Percentiles rank a stretch among this genome's conserved stretches.
Evolutionary conservation across 1,140 invertebrate genomes (phyloP).

Genomic region (Polypedilum pembai): DNA sequence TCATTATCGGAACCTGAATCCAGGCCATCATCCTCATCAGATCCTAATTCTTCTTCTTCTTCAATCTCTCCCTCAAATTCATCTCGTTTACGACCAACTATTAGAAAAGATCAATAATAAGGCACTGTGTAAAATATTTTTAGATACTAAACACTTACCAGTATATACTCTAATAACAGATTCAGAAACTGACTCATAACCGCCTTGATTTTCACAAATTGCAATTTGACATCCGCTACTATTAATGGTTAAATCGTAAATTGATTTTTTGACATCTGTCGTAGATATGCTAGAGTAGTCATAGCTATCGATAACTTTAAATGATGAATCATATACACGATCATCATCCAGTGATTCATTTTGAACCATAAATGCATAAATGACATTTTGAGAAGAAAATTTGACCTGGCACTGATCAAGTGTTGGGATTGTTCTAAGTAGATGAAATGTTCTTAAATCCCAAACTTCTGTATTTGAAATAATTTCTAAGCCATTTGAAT

Average conservation of each 20-base stretch:
- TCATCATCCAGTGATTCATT: constrained; percentile 43
- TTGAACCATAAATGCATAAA: constrained; percentile 50
- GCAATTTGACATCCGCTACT: constrained; percentile 71
- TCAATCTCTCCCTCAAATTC: constrained; percentile 50
- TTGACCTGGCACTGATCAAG: constrained; percentile 80
- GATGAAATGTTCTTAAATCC: constrained; percentile 91
- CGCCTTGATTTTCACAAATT: constrained; percentile 72
- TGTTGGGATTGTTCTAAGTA: constrained; percentile 86
- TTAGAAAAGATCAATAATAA: constrained; percentile 32
- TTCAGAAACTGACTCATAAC: constrained; percentile 69
- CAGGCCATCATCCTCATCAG: constrained; percentile 50
- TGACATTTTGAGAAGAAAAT: constrained; percentile 58
- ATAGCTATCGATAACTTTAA: constrained; percentile 86
- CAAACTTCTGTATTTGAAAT: constrained; percentile 88
- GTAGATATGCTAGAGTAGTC: constrained; percentile 94
- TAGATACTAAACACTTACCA: constrained; percentile 42
- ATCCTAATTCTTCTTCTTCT: constrained; percentile 56
- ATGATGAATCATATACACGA: constrained; percentile 52
- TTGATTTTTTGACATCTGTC: constrained; percentile 77
- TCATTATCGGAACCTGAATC: constrained; percentile 46
- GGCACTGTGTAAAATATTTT: constrained; percentile 24
- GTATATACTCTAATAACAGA: constrained; percentile 77
- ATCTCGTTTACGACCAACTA: constrained; percentile 14
- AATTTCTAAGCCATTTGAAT: constrained; percentile 91
- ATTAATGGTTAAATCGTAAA: constrained; percentile 66